Conservation (phyloP, 2,888 invertebrate species). For the Microctonus brassicae region DNA sequence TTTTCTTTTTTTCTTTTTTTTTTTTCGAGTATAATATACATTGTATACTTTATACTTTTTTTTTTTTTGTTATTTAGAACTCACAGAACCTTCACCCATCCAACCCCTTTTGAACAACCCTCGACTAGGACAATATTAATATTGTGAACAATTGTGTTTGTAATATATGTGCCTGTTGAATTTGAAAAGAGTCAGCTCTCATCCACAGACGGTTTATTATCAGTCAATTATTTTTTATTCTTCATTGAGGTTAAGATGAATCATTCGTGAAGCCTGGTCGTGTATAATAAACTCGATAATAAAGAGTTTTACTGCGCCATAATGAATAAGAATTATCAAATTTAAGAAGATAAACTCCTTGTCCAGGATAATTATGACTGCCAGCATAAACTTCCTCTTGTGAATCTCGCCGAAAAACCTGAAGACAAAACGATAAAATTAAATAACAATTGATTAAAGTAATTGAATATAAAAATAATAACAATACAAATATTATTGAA, state of each 20-base stretch:
- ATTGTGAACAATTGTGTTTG: background rate
- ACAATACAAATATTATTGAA: conserved; percentile 15
- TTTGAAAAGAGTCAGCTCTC: background rate
- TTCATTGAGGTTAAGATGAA: conserved; percentile 23
- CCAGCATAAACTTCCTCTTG: conserved; percentile 98
- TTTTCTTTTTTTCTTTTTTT: too few relatives aligned
- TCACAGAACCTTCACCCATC: background rate
- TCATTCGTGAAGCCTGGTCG: conserved; percentile 70
- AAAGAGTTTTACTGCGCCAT: conserved; percentile 99
- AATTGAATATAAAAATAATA: background rate
- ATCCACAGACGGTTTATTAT: conserved; percentile 3
- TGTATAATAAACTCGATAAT: conserved; percentile 98
- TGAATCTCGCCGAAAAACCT: conserved; percentile 95
- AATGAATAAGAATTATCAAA: conserved; percentile 99
- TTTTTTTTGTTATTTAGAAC: background rate
- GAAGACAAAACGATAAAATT: conserved; percentile 69
- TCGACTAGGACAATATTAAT: conserved; percentile 3
- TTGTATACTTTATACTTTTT: background rate
- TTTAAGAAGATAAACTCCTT: conserved; percentile 95
- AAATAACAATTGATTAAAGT: background rate
- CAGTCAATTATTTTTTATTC: background rate
- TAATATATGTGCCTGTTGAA: background rate
- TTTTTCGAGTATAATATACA: conserved; percentile 2
- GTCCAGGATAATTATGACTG: conserved; percentile 94
- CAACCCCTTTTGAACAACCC: background rate